These are phyloP conservation scores for Typhlichthys eigenmanni DNA, from an alignment of 2,797 vertebrate species.

Conservation along the genomic window DNA sequence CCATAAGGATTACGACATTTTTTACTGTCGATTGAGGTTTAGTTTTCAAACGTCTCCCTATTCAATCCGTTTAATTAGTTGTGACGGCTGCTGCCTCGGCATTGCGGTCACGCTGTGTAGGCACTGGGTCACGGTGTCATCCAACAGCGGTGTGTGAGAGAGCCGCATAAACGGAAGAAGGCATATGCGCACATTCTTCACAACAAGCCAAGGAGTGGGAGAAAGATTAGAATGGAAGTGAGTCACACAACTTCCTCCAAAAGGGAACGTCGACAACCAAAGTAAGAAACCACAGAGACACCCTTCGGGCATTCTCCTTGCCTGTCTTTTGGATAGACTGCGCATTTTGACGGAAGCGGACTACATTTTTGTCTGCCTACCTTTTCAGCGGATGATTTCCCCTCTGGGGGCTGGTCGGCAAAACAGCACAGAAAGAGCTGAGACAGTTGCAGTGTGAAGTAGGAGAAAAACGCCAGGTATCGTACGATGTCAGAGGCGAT, in stretches of 20 bases:
- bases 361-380: constrained; percentile 73
- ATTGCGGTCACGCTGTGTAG: constrained; percentile 23
- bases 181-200: constrained; percentile 40
- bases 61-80: not conserved
- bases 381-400: constrained; percentile 68
- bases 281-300: constrained; percentile 63
- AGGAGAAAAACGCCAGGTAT: constrained; percentile 84
- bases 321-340: constrained; percentile 14
- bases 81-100: not conserved
- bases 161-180: constrained; percentile 36
- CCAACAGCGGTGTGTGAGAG: constrained; percentile 23
- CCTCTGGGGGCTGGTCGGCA: constrained; percentile 83
- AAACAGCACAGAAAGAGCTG: constrained; percentile 89
- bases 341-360: constrained; percentile 48
- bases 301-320: constrained; percentile 39
- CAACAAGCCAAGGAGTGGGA: constrained; percentile 58
- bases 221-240: constrained; percentile 45
- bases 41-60: constrained; percentile 35
- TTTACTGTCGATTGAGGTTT: constrained; percentile 43
- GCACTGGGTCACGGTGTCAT: constrained; percentile 27
- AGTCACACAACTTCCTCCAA: constrained; percentile 68
- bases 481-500: constrained; percentile 78
- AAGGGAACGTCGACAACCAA: constrained; percentile 60
- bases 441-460: constrained; percentile 80
- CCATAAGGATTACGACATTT: constrained; percentile 46